These are phyloP conservation scores for Chamaetylas fuelleborni DNA, from an alignment of 2,113 vertebrate species.

Conservation along the genomic window DNA sequence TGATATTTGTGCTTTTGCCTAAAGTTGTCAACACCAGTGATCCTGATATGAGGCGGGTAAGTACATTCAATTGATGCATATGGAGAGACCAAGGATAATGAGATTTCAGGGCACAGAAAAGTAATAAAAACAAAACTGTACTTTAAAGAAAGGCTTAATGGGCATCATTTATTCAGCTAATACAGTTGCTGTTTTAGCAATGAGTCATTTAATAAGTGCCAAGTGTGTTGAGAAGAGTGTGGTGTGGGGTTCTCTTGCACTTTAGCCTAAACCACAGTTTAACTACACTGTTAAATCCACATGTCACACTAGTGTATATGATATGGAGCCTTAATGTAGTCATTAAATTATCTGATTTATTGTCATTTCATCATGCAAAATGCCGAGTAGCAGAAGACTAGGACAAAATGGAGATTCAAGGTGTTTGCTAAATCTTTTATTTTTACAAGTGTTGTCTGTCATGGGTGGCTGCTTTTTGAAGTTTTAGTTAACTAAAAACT, in stretches of 20 bases:
- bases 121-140: not conserved
- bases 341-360: conserved; percentile 25
- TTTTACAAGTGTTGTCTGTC: conserved; percentile 36
- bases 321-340: not conserved
- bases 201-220: not conserved
- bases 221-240: not conserved
- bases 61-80: not conserved
- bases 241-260: not conserved
- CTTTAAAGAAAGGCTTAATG: not conserved
- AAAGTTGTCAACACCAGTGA: conserved; percentile 99
- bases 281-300: not conserved
- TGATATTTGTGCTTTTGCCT: conserved; percentile 95
- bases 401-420: conserved; percentile 63
- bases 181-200: not conserved
- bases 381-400: conserved; percentile 51
- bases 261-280: not conserved
- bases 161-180: not conserved
- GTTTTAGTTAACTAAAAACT: not conserved
- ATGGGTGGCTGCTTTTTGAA: conserved; percentile 23
- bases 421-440: conserved; percentile 45
- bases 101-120: not conserved
- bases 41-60: conserved; percentile 98
- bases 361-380: conserved; percentile 50
- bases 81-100: not conserved
- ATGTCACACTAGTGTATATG: not conserved